These are phyloP conservation scores for Plectropomus leopardus DNA, from an alignment of 2,113 vertebrate species.

Conservation along the genomic window DNA sequence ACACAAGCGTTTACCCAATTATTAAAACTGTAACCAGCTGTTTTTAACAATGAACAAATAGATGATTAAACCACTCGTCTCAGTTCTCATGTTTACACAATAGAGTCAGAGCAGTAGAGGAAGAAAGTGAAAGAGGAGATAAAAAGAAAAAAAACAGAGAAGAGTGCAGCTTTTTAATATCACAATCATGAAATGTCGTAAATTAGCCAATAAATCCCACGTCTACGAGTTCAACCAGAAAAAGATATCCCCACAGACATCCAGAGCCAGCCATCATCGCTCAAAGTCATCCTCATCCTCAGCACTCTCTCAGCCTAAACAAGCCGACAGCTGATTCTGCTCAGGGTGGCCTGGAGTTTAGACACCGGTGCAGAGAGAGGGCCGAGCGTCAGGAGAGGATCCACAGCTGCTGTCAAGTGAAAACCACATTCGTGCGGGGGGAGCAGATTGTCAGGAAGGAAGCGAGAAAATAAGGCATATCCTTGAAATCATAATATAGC, in stretches of 20 bases:
- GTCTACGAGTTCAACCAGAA: neutral
- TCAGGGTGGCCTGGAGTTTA: conserved; percentile 58
- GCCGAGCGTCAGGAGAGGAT: conserved; percentile 37
- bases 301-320: conserved; percentile 54
- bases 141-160: neutral
- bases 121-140: neutral
- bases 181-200: neutral
- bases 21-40: too few species aligned
- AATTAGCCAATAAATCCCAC: conserved; percentile 9
- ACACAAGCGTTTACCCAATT: too few species aligned
- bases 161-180: neutral
- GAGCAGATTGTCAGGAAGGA: neutral
- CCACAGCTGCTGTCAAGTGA: conserved; percentile 55
- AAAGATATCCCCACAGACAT: neutral
- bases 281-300: conserved; percentile 35
- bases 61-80: neutral
- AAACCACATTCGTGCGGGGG: neutral
- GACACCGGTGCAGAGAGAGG: conserved; percentile 28
- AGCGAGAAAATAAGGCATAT: neutral
- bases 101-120: neutral
- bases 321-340: conserved; percentile 60
- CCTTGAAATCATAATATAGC: neutral
- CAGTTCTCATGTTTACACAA: neutral
- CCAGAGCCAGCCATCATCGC: neutral
- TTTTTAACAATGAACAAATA: neutral